Base-by-base conservation (phyloP, 2,888 invertebrate species). In the Habrosyne pyritoides region DNA sequence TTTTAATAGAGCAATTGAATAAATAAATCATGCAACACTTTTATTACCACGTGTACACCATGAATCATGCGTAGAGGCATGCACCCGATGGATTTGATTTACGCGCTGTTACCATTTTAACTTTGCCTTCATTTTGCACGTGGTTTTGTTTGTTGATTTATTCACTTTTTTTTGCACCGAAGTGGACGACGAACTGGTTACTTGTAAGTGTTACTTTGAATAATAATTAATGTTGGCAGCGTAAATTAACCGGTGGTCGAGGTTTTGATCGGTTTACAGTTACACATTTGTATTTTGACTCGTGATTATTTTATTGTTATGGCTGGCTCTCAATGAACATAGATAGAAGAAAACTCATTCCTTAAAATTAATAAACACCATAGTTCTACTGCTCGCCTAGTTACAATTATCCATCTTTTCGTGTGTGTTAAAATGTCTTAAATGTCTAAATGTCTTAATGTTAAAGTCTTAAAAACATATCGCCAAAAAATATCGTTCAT, bases 101-200 rank as follows among this genome's bases (percentile, higher is more conserved):
- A 88, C 77, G 66, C 62, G 61, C 65, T 64, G 75, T 65, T 69
- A 73, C 79, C 70, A 70, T 75, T 83, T 79, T 79, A 84, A 81
- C 80, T 81, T 75, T 69, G 75, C 70, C 77, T 78, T 79, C 81
- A 83, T 85, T n/a, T 84, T 81, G 75, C 78, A 75, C 67, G 68
- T 73, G 68, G 55, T 69, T 65, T 69, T 60, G 58, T 59, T 67
- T 64, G 63, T 66, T 64, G 64, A 72, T 69, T 73, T 66, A 67
- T 66, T 55, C 54, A 53, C 42, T 50, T 21, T 22, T 55, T 50
- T 14, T 24, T 46, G 52, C 55, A 56, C 52, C 4, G 55, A 22
- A 22, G 47, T 21, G 47, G 33, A 33, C 33, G 33, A n/a, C n/a
- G n/a, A 60, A 53, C 60, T 65, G 57, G 60, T 22, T 21, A 36